Evolutionary conservation across 92 coral and sea anemone species (phyloP).

Genomic region (Siderastrea radians): DNA sequence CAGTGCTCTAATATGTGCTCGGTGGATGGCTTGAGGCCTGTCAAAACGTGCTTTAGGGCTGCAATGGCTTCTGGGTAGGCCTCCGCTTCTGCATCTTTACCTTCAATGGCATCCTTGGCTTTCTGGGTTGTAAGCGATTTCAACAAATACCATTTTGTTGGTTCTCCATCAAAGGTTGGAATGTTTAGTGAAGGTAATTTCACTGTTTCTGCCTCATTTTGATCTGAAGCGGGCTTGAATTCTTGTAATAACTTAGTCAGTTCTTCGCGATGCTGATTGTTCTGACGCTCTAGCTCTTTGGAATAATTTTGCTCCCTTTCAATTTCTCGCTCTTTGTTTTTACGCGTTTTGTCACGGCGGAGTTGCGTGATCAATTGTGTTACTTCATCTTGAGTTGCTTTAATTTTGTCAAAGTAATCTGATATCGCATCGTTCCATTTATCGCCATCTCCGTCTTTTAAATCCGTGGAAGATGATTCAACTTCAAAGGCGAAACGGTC

Average conservation of each 20-base stretch:
- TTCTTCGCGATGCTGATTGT: conserved; percentile 1
- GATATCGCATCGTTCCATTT: conserved; percentile 28
- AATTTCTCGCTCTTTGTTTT: not conserved
- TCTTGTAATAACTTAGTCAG: not conserved
- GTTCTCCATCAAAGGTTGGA: not conserved
- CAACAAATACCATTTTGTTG: not conserved
- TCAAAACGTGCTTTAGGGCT: too few species aligned
- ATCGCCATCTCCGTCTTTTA: not conserved
- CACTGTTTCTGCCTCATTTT: not conserved
- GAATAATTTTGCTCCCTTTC: not conserved
- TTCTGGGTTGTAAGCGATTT: too few species aligned
- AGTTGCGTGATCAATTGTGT: not conserved
- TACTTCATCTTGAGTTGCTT: not conserved
- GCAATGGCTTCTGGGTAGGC: too few species aligned
- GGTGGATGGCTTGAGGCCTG: too few species aligned
- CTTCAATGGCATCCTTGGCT: too few species aligned
- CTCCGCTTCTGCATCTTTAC: too few species aligned
- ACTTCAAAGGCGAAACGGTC: not conserved
- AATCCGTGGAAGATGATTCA: not conserved
- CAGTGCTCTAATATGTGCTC: too few species aligned
- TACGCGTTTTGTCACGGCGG: not conserved
- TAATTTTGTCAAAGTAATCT: conserved; percentile 5
- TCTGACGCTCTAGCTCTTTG: too few species aligned
- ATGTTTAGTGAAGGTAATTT: conserved; percentile 39
- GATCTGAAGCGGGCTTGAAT: too few species aligned